These are phyloP conservation scores for Zonotrichia leucophrys DNA, from an alignment of 2,113 vertebrate genomes.

Conservation along the genomic window DNA sequence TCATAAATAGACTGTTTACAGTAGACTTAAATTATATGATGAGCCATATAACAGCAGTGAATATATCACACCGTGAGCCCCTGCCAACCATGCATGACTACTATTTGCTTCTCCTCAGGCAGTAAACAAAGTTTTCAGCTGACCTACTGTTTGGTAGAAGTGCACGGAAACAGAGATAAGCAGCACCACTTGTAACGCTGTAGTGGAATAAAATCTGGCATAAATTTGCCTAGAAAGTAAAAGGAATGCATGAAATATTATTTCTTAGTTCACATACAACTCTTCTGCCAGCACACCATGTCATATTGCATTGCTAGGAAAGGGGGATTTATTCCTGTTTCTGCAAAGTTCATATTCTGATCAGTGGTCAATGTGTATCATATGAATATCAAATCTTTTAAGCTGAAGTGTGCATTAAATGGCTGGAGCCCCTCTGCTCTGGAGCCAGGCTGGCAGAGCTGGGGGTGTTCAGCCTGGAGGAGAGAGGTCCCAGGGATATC, in stretches of 20 bases:
- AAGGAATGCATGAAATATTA: slow-evolving; percentile 59
- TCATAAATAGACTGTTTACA: slow-evolving; percentile 53
- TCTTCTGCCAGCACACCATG: neutral
- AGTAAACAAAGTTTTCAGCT: slow-evolving; percentile 59
- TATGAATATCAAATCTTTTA: neutral
- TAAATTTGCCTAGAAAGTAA: slow-evolving; percentile 56
- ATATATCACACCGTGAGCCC: neutral
- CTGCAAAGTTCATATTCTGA: neutral
- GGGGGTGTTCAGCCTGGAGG: neutral
- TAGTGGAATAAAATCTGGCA: slow-evolving; percentile 51
- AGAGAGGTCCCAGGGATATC: neutral
- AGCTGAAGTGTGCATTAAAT: neutral
- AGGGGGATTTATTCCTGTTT: neutral
- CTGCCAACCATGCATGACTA: slow-evolving; percentile 44
- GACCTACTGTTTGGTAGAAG: slow-evolving; percentile 58
- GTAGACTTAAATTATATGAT: slow-evolving; percentile 47
- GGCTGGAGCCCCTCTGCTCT: neutral
- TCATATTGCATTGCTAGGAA: neutral
- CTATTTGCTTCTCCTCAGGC: slow-evolving; percentile 42
- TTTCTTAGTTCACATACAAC: slow-evolving; percentile 28
- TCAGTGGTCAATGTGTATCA: neutral
- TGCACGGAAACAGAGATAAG: slow-evolving; percentile 58
- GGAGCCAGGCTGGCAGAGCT: neutral
- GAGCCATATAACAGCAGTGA: slow-evolving; percentile 43
- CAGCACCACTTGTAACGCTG: neutral